Base-by-base conservation (phyloP, 2,113 vertebrate genomes). In the Cranoglanis bouderius region DNA sequence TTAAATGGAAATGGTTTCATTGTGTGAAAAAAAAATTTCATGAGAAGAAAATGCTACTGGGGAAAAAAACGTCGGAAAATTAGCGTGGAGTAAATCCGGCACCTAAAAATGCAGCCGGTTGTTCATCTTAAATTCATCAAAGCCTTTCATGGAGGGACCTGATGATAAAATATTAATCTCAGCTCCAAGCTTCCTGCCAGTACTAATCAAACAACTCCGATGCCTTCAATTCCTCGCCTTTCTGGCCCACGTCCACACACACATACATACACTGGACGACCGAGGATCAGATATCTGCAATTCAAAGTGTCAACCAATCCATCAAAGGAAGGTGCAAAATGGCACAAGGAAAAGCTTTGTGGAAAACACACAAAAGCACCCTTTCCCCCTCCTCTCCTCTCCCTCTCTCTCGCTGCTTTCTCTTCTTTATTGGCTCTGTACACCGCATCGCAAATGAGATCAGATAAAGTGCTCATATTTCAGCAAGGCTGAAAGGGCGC, bases 381-480 rank as follows among this genome's bases (percentile, higher is more conserved):
- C 90, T 91, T 61, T 46, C 85, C 14, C 49, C 38, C 87, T 40
- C 67, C 55, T 40, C 35, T 49, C 75, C 2, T 40, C 35, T 43
- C 75, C 2, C 43, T 10, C 57, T 59, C 72, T 38, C 32, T 38
- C 67, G 0, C 32, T 85, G 88, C 82, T 90, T 63, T 92, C 92
- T 92, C 92, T 84, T 82, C 63, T 55, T 90, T 72, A 89, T 84
- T 84, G 74, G 67, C 77, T 89, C 88, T 72, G 81, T 81, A 87
- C 59, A 16, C 77, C n/a, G 49, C 72, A 89, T 92, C 90, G 75
- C 89, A 18, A 78, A 82, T 81, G 88, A 49, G 83, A 91, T 90
- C 92, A 90, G 92, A 93, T 91, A 93, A 92, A 88, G 85, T 61
- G 90, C 91, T 91, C 90, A 75, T 89, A 49, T 93, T 93, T 85